Conservation (phyloP, 2,888 invertebrate species). For the Matsumyia berberina region DNA sequence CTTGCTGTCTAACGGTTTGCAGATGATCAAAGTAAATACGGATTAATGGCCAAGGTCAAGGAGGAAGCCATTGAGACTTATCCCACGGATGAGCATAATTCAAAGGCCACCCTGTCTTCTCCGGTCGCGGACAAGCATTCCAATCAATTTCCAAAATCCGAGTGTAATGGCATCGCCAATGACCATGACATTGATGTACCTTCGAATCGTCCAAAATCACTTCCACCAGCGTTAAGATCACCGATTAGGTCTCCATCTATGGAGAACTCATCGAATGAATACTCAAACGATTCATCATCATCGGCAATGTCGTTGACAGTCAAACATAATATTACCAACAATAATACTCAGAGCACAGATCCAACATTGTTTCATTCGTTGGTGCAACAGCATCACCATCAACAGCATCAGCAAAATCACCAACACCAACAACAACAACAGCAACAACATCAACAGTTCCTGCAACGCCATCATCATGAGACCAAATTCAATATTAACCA, state of each 20-base stretch:
- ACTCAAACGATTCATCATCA: conserved; percentile 80
- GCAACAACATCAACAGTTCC: conserved; percentile 81
- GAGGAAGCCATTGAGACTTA: conserved; percentile 70
- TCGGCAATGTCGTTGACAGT: conserved; percentile 83
- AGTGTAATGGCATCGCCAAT: conserved; percentile 63
- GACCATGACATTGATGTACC: conserved; percentile 31
- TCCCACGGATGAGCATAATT: conserved; percentile 60
- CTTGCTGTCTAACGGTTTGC: conserved; percentile 78
- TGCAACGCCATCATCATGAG: conserved; percentile 80
- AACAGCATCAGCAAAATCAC: conserved; percentile 77
- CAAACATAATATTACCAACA: conserved; percentile 77
- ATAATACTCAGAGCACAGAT: conserved; percentile 73
- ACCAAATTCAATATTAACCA: conserved; percentile 76
- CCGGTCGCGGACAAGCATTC: conserved; percentile 44
- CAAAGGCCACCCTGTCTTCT: conserved; percentile 47
- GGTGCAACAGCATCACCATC: conserved; percentile 79
- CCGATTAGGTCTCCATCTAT: conserved; percentile 56
- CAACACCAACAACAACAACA: conserved; percentile 79
- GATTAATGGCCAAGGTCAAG: conserved; percentile 72
- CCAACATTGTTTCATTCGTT: conserved; percentile 74
- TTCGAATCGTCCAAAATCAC: conserved; percentile 63
- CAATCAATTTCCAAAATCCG: conserved; percentile 58
- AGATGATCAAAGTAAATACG: conserved; percentile 79
- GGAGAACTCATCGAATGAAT: conserved; percentile 69
- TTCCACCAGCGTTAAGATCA: conserved; percentile 58